Evolutionary conservation across 2,113 vertebrate genomes (phyloP), one percentile per base, ranked within the genome.

Genomic region (Melanocharis versteri): DNA sequence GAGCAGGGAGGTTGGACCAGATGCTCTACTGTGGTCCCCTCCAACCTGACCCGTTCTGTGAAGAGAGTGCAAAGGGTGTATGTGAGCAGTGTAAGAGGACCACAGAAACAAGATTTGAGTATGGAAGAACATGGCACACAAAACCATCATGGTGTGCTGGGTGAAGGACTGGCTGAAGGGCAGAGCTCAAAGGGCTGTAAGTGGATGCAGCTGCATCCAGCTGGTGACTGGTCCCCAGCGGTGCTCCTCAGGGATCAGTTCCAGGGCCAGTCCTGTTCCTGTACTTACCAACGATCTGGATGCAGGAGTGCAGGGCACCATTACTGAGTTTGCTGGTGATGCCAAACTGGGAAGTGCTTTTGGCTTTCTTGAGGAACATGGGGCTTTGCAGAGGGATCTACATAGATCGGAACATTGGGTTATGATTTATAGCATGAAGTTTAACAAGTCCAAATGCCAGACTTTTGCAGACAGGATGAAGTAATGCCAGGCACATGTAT

Each of bases 361-460:
- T 40, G 47, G 56, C 35, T 69, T 39, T 27, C 4, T 8, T 35
- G 40, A 70, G 33, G 11, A 15, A 28, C 2, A 7, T 35, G 12
- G 45, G 1, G 23, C 22, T 27, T 70, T 50, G 7, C 9, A 5
- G 26, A 56, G 23, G 18, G 22, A 48, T 33, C 64, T 33, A 15
- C 18, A 5, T 1, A 27, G 37, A 58, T 13, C 39, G 37, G 44
- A 79, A 44, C 30, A 48, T 2, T 56, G 54, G 40, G 17, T 33
- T 26, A 4, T 31, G 51, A 42, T 24, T 50, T 28, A 24, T 4
- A 47, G 35, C 42, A 45, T 11, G 15, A 90, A 26, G 7, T 50
- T 35, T 8, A 71, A 22, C 54, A 13, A 69, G 27, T 57, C 35
- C 11, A 57, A 39, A 37, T 70, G 20, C 4, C 0, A 0, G 14